phyloP scores from a whole-genome alignment of 2,797 vertebrate species.

The Peromyscus attwateri region DNA sequence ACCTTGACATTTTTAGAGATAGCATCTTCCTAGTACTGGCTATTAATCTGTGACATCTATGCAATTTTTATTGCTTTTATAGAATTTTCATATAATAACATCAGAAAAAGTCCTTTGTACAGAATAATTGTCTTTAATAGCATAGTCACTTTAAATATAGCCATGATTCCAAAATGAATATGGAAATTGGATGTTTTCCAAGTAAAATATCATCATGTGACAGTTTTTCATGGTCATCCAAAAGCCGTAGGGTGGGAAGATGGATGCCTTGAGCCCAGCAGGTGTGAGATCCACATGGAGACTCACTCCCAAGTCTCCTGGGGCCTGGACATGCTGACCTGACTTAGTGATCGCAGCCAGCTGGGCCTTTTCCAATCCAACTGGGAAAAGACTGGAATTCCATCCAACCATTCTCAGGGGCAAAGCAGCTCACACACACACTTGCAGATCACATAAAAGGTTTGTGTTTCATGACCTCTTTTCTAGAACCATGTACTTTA shows the following conservation, averaged over 20 bases:
- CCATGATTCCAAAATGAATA: conserved; percentile 35
- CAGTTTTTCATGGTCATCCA: not conserved
- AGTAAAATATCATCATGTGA: not conserved
- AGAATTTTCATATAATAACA: conserved; percentile 50
- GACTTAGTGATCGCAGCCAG: not conserved
- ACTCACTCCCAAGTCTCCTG: not conserved
- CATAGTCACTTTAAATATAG: conserved; percentile 42
- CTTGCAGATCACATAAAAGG: not conserved
- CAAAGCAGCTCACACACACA: conserved; percentile 30
- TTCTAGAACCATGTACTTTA: conserved; percentile 23
- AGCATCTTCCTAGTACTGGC: not conserved
- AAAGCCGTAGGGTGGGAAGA: not conserved
- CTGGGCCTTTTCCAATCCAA: not conserved
- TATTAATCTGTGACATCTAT: not conserved
- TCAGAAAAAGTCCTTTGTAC: conserved; percentile 11
- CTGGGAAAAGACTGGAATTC: not conserved
- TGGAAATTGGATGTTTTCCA: conserved; percentile 29
- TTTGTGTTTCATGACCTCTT: conserved; percentile 38
- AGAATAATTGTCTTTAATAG: conserved; percentile 60
- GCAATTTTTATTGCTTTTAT: conserved; percentile 28
- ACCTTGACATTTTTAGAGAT: not conserved
- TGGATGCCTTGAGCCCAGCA: not conserved
- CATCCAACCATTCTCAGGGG: not conserved
- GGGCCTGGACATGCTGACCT: not conserved
- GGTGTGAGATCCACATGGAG: not conserved